A percentile compares a stretch with the other conserved stretches of the same genome.
Conservation (phyloP, 2,797 vertebrate genomes). For the Coendou prehensilis region DNA sequence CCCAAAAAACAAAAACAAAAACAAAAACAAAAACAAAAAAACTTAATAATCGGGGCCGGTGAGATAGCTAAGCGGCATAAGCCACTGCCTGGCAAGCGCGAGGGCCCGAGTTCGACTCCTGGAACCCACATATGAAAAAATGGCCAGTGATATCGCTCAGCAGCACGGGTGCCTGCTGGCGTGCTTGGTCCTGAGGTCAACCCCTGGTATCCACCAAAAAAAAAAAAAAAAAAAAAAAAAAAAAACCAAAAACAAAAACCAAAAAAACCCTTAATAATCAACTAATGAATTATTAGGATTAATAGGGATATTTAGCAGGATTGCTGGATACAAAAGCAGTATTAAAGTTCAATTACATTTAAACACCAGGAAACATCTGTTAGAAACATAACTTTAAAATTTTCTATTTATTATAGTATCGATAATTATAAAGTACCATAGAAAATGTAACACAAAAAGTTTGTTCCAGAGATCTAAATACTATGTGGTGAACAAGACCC, state of each 20-base stretch:
- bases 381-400: background rate
- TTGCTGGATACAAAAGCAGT: background rate
- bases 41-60: background rate
- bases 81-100: too few species aligned
- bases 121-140: too few species aligned
- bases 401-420: background rate
- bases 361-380: background rate
- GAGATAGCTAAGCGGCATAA: too few species aligned
- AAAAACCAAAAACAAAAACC: constrained; percentile 28
- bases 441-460: constrained; percentile 15
- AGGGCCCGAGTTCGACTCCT: too few species aligned
- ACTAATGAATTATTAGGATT: constrained; percentile 23
- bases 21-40: constrained; percentile 44
- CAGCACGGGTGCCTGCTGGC: too few species aligned
- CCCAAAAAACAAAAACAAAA: constrained; percentile 32
- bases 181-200: too few species aligned
- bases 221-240: constrained; percentile 49
- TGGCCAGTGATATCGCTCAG: too few species aligned
- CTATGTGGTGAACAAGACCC: background rate
- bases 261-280: constrained; percentile 27
- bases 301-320: constrained; percentile 21
- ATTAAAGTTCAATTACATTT: constrained; percentile 11
- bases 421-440: background rate
- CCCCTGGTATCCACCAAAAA: background rate
- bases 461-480: constrained; percentile 40